These are phyloP conservation scores for Pteruthius melanotis DNA, from an alignment of 2,113 vertebrate genomes.

Conservation along the genomic window DNA sequence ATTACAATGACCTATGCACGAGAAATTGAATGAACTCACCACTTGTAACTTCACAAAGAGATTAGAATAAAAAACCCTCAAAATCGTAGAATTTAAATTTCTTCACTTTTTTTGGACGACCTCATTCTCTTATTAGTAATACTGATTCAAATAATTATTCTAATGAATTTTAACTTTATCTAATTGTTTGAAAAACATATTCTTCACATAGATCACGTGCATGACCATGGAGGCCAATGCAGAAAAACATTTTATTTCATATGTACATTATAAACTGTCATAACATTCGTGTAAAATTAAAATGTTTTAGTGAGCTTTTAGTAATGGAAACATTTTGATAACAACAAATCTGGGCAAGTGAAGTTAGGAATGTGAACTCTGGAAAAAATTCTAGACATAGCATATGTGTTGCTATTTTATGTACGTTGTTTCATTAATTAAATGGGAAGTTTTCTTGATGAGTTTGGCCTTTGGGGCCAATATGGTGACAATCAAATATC, in stretches of 20 bases:
- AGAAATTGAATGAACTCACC: neutral
- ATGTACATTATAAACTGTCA: neutral
- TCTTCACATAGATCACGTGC: neutral
- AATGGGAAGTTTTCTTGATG: neutral
- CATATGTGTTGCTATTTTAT: neutral
- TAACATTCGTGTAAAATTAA: neutral
- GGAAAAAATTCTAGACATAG: neutral
- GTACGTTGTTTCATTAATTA: neutral
- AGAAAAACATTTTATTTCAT: neutral
- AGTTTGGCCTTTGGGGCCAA: neutral
- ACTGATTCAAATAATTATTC: neutral
- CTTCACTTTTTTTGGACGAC: rapidly evolving
- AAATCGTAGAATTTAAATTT: neutral
- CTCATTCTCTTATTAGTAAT: neutral
- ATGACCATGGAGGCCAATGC: neutral
- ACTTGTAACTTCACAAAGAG: neutral
- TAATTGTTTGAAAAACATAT: neutral
- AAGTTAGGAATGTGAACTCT: neutral
- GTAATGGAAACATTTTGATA: neutral
- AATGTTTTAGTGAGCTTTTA: neutral
- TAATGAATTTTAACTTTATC: neutral
- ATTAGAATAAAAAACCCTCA: neutral
- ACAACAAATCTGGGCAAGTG: neutral
- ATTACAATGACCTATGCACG: neutral
- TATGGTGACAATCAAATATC: neutral